Percentiles rank a stretch among this genome's conserved stretches.
These are phyloP conservation scores for Drosophila ironensis DNA, from an alignment of 1,140 invertebrate species.

Conservation along the genomic window DNA sequence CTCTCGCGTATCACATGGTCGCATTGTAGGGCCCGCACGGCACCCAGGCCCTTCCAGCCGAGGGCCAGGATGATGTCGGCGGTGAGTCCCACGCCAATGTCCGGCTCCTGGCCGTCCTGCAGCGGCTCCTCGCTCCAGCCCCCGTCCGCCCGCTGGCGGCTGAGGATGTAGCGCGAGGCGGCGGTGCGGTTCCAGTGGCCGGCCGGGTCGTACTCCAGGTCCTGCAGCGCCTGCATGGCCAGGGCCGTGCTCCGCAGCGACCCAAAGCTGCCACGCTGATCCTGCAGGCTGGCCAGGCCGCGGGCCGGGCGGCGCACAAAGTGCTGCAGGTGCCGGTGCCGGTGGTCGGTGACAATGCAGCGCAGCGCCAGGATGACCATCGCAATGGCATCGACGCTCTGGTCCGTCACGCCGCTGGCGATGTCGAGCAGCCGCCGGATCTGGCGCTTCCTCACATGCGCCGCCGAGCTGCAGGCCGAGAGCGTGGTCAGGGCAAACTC, in stretches of 20 bases:
- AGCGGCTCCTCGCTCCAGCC: slow-evolving; percentile 87
- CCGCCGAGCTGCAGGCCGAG: slow-evolving; percentile 89
- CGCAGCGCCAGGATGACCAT: slow-evolving; percentile 91
- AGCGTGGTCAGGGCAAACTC: slow-evolving; percentile 87
- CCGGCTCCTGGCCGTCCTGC: slow-evolving; percentile 81
- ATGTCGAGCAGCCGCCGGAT: slow-evolving; percentile 90
- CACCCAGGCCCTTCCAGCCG: slow-evolving; percentile 86
- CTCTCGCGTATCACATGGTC: slow-evolving; percentile 83
- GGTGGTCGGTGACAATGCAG: slow-evolving; percentile 92
- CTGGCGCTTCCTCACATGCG: slow-evolving; percentile 90
- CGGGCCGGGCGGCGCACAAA: slow-evolving; percentile 89
- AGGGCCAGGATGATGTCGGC: slow-evolving; percentile 89
- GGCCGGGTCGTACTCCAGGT: slow-evolving; percentile 85
- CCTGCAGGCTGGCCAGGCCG: slow-evolving; percentile 89
- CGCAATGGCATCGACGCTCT: slow-evolving; percentile 91
- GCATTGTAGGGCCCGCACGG: slow-evolving; percentile 87
- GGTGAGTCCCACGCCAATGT: slow-evolving; percentile 85
- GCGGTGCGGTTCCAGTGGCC: slow-evolving; percentile 89
- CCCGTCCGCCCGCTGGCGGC: slow-evolving; percentile 88
- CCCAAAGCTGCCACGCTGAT: slow-evolving; percentile 90
- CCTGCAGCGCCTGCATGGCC: slow-evolving; percentile 90
- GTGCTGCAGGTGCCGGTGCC: slow-evolving; percentile 89
- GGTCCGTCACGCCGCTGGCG: slow-evolving; percentile 88
- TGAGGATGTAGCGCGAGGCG: slow-evolving; percentile 88
- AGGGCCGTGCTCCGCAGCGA: slow-evolving; percentile 90